These are phyloP conservation scores for Euphydryas editha DNA, from an alignment of 2,888 invertebrate genomes.

Conservation along the genomic window DNA sequence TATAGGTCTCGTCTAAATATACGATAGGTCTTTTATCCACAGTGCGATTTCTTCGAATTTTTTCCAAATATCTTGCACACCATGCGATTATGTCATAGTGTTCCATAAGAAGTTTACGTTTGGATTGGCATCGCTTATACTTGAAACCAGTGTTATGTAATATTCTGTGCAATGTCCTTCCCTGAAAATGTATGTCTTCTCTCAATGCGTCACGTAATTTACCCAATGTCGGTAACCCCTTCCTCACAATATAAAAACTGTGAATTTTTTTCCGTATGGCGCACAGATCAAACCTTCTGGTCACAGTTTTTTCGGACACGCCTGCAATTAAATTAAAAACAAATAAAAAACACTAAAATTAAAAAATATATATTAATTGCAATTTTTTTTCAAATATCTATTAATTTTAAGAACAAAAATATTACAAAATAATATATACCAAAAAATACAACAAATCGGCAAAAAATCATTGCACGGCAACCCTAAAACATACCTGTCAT, in stretches of 20 bases:
- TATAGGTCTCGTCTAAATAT: constrained; percentile 28
- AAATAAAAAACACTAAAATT: not conserved
- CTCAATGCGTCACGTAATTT: constrained; percentile 38
- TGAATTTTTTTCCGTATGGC: constrained; percentile 39
- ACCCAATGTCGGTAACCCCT: constrained; percentile 31
- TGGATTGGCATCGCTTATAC: no score
- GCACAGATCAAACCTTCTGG: constrained; percentile 39
- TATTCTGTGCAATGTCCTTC: constrained; percentile 30
- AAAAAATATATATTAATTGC: not conserved
- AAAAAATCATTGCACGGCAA: constrained; percentile 12
- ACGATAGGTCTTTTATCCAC: constrained; percentile 22
- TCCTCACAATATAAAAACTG: constrained; percentile 34
- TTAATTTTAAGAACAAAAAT: not conserved
- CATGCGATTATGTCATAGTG: no score
- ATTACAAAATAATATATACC: not conserved
- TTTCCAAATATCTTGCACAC: constrained; percentile 2
- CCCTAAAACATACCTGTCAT: constrained; percentile 30
- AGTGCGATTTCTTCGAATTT: constrained; percentile 15
- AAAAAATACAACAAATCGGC: not conserved
- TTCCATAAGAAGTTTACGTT: no score
- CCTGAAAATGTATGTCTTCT: constrained; percentile 39
- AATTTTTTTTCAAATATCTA: constrained; percentile 3
- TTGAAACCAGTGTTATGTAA: no score
- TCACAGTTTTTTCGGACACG: constrained; percentile 36
- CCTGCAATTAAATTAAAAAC: constrained; percentile 37